Conservation (phyloP, 2,113 vertebrate genomes). For the Anhinga rufa region DNA sequence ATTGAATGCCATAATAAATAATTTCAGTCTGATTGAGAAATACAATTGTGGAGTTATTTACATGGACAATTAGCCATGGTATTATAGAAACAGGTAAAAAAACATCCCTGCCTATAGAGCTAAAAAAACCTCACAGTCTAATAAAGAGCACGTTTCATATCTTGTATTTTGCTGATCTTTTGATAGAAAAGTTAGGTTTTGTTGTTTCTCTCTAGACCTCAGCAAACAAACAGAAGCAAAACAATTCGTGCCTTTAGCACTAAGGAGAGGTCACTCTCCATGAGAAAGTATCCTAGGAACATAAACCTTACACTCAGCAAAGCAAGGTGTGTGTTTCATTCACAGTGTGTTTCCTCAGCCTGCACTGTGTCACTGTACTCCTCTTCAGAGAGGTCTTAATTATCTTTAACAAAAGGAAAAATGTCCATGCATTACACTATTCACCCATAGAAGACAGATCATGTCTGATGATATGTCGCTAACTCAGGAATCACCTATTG, state of each 20-base stretch:
- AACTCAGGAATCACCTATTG: neutral
- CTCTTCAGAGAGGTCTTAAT: neutral
- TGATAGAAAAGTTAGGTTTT: neutral
- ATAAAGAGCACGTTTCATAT: neutral
- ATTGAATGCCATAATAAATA: neutral
- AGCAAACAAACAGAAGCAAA: neutral
- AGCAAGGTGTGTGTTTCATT: neutral
- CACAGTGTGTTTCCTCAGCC: neutral
- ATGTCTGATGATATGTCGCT: accelerated
- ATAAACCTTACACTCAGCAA: neutral
- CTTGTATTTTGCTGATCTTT: neutral
- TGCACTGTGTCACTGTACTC: neutral
- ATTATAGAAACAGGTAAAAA: neutral
- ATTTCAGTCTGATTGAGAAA: neutral
- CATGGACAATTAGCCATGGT: neutral
- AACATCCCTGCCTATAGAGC: neutral
- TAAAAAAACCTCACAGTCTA: neutral
- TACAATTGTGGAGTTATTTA: neutral
- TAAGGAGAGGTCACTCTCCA: neutral
- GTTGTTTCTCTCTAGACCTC: neutral
- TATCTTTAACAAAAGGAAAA: neutral
- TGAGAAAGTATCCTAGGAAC: neutral
- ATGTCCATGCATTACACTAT: accelerated
- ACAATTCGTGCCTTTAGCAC: neutral
- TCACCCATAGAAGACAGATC: neutral